Base-by-base conservation (phyloP, 2,888 invertebrate species). In the Diplazon laetatorius region DNA sequence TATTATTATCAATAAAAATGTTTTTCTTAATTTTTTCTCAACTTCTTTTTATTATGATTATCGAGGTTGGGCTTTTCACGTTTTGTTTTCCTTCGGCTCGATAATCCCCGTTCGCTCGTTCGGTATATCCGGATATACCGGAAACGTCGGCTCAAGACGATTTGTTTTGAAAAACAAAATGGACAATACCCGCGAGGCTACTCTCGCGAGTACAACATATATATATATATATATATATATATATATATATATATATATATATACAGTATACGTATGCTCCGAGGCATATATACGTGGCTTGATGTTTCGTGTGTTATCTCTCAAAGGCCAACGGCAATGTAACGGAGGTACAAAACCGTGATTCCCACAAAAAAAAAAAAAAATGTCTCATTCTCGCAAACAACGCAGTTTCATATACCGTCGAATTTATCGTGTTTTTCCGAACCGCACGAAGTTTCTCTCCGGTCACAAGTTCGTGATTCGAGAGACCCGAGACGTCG, bases 81-180 rank as follows among this genome's bases (percentile, higher is more conserved):
- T 8, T 46, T 42, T 37, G 6, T 55, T 10, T 63, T 16, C 42
- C 14, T 52, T 10, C 46, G 10, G 14, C 10, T 14, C 4, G 18
- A 18, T 10, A 37, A 35, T 44, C 30, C 55, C 14, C 1, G 37
- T 10, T 42, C 16, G 22, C 39, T 42, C 14, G 14, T 30, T 30
- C 30, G 4, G 20, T 42, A 44, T 25, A 42, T 62, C 37, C 62
- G 71, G 10, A 25, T 10, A n/a, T 4, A 2, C 10, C 3, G 30
- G 60, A 9, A 14, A 63, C 22, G 57, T 55, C 63, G 10, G n/a
- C n/a, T n/a, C n/a, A n/a, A n/a, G n/a, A n/a, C n/a, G n/a, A n/a
- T n/a, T 55, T 72, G 72, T 72, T 72, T 63, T 65, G 20, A 25
- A 72, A 72, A n/a, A n/a, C n/a, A 72, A 46, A 62, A 5, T 8